A percentile compares a stretch with the other conserved stretches of the same genome.
These are phyloP conservation scores for Pelecanoides urinatrix DNA, from an alignment of 2,113 vertebrate genomes.

Conservation along the genomic window DNA sequence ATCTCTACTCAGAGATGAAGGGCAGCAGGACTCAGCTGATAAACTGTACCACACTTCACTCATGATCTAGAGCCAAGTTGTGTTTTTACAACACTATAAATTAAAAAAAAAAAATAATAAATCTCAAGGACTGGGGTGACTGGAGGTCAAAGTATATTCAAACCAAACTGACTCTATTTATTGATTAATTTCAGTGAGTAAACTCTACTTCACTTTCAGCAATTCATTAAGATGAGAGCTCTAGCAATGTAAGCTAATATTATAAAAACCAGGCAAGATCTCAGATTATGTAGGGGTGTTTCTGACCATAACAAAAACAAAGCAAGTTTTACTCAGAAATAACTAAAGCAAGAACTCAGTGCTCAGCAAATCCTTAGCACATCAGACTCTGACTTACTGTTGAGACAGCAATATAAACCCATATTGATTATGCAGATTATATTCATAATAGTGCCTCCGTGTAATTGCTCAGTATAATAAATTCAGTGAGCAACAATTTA, in stretches of 20 bases:
- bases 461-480: neutral
- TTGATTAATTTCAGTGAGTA: neutral
- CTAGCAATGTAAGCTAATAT: neutral
- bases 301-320: neutral
- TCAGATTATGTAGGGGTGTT: neutral
- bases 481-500: neutral
- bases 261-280: neutral
- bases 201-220: neutral
- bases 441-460: neutral
- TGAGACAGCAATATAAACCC: slow-evolving; percentile 1
- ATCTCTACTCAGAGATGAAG: neutral
- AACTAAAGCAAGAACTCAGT: neutral
- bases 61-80: neutral
- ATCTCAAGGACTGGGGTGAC: neutral
- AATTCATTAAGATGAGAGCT: neutral
- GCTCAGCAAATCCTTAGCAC: neutral
- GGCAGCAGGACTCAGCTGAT: neutral
- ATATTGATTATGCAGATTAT: slow-evolving; percentile 10
- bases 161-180: neutral
- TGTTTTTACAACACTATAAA: neutral
- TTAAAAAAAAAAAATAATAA: neutral
- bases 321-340: neutral
- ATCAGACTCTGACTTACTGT: neutral
- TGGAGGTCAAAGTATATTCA: neutral
- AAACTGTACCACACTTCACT: neutral